Conservation (phyloP, 2,113 vertebrate genomes). For the Piliocolobus tephrosceles region DNA sequence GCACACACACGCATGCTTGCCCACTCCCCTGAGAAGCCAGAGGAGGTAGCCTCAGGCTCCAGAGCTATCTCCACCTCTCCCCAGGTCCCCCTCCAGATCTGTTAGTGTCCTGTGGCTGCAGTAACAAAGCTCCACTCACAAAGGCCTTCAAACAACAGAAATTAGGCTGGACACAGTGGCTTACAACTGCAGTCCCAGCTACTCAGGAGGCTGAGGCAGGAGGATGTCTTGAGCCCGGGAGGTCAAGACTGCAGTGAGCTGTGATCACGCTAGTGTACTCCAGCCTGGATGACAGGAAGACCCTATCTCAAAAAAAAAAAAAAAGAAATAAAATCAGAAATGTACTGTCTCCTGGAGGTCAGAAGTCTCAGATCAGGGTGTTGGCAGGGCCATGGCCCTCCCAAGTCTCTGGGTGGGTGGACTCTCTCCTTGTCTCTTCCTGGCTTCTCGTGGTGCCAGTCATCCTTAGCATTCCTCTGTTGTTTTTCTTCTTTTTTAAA, state of each 20-base stretch:
- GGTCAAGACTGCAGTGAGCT: no score
- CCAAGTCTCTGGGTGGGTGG: not conserved
- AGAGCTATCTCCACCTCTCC: not conserved
- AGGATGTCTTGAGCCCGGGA: no score
- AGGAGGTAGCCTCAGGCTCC: not conserved
- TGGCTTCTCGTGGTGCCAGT: accelerated
- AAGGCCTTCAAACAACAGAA: not conserved
- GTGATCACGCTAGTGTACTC: no score
- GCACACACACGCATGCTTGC: not conserved
- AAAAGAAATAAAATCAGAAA: no score
- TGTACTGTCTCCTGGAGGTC: not conserved
- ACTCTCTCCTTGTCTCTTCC: not conserved
- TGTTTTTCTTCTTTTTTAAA: no score
- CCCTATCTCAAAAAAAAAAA: no score
- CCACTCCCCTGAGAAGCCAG: not conserved
- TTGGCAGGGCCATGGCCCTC: not conserved
- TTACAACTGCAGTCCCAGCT: no score
- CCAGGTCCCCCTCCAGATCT: not conserved
- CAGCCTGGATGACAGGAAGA: no score
- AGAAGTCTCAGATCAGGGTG: not conserved
- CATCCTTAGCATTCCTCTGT: not conserved
- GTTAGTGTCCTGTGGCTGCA: not conserved
- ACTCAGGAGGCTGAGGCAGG: no score
- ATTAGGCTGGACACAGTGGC: no score
- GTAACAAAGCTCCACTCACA: not conserved